These are phyloP conservation scores for Budorcas taxicolor DNA, from an alignment of 2,113 vertebrate species.

Conservation along the genomic window DNA sequence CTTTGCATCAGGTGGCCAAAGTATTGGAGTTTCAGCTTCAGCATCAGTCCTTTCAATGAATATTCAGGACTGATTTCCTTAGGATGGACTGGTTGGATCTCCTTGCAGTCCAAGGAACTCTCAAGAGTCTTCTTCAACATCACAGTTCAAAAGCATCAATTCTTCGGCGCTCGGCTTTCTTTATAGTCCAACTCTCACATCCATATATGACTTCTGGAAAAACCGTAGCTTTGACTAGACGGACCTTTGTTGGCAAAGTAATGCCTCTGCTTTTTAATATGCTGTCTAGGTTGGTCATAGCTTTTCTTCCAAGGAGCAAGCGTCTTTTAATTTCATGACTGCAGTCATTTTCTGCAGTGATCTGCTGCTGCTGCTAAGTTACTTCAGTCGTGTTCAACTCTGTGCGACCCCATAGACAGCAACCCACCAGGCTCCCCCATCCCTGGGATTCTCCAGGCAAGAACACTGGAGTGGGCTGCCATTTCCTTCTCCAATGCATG, in stretches of 20 bases:
- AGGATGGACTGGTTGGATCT: background rate
- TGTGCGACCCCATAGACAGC: rapidly evolving
- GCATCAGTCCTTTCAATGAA: background rate
- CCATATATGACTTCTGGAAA: background rate
- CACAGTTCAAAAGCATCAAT: background rate
- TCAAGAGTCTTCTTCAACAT: background rate
- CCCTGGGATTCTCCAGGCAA: too few species aligned
- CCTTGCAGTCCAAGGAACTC: background rate
- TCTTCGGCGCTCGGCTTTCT: rapidly evolving
- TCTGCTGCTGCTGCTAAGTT: background rate
- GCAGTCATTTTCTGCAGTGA: background rate
- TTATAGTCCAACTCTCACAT: background rate
- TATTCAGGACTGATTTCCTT: background rate
- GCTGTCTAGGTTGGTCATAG: background rate
- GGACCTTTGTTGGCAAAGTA: background rate
- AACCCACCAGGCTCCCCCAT: rapidly evolving
- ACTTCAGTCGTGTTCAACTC: rapidly evolving
- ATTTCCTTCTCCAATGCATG: too few species aligned
- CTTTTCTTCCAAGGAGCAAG: background rate
- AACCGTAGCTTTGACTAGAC: background rate
- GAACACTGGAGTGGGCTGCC: too few species aligned
- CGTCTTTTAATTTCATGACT: background rate
- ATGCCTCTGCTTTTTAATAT: background rate
- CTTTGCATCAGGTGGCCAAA: background rate
- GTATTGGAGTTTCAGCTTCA: background rate